Percentiles rank a stretch among this genome's conserved stretches.
Evolutionary conservation across 1,140 invertebrate species (phyloP).

Genomic region (Orius laevigatus): DNA sequence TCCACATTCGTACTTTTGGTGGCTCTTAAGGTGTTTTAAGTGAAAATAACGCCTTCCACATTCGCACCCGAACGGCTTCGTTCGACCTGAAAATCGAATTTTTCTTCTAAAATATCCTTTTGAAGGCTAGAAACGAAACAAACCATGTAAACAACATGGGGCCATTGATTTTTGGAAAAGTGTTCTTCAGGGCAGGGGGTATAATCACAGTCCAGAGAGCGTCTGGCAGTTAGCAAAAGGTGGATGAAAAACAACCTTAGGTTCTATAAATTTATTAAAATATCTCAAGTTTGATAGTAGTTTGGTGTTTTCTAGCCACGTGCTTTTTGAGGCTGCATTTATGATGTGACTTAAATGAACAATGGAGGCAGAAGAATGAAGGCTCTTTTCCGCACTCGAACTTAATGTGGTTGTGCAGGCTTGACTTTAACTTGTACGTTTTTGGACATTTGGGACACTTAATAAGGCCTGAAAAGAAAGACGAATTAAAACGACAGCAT

Average conservation of each 20-base stretch:
- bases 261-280: no score
- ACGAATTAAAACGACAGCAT: no score
- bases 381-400: no score
- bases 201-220: neutral
- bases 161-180: no score
- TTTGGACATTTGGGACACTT: neutral
- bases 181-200: conserved; percentile 9
- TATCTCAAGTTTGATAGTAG: neutral
- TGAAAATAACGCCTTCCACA: conserved; percentile 20
- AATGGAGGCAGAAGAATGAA: conserved; percentile 9
- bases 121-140: no score
- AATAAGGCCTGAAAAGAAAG: conserved; percentile 1
- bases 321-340: conserved; percentile 13
- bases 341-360: conserved; percentile 15
- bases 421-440: no score
- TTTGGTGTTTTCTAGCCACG: conserved; percentile 12
- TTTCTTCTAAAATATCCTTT: no score
- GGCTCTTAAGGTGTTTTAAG: conserved; percentile 26
- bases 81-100: neutral
- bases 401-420: neutral
- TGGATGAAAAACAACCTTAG: no score
- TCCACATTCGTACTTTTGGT: conserved; percentile 38
- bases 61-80: neutral
- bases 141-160: no score
- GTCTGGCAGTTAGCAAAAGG: neutral